Evolutionary conservation across 92 coral and sea anemone species (phyloP), one percentile per base, ranked within the genome.

Genomic region (Palythoa grandis): DNA sequence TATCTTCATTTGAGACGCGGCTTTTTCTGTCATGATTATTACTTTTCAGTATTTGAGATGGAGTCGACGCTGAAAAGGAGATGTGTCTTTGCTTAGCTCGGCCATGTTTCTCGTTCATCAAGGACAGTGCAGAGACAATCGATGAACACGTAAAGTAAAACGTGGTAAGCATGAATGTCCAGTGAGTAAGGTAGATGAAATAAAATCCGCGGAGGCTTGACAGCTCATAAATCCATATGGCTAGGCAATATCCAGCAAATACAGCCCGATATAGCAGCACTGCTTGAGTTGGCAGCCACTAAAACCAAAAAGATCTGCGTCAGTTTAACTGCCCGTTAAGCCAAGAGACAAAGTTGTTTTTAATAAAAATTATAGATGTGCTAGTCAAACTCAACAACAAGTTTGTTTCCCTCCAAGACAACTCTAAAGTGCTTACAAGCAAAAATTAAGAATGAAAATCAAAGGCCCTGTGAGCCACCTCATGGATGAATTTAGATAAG

Each of bases 171-270:
- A 77, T 77, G 3, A 54, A 77, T 7, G 82, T 77, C 82, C 82
- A 77, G 50, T 77, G 82, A 5, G 82, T 77, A 17, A 77, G 82
- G 47, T 77, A 77, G 57, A 77, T 77, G 50, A 77, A 77, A 52
- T 77, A 77, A 17, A 77, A 77, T 0, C 82, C 69, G 70, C 82
- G 82, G 4, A 77, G 82, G 16, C 37, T 56, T 35, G 70, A 54
- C 52, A 38, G 25, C 24, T 77, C 82, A 20, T 77, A 77, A 25
- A 56, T 15, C 82, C 70, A 77, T 56, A 77, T 77, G n/a, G 15
- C 82, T 17, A 77, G 70, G 50, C 69, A 77, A 77, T 77, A 77
- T 35, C 66, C 82, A 14, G 82, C 82, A 77, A 77, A 77, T n/a
- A 57, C 24, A 5, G 67, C 16, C 37, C 82, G 82, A 67, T 77